Base-by-base conservation (phyloP, 2,888 invertebrate species). In the Caenorhabditis macrosperma region DNA sequence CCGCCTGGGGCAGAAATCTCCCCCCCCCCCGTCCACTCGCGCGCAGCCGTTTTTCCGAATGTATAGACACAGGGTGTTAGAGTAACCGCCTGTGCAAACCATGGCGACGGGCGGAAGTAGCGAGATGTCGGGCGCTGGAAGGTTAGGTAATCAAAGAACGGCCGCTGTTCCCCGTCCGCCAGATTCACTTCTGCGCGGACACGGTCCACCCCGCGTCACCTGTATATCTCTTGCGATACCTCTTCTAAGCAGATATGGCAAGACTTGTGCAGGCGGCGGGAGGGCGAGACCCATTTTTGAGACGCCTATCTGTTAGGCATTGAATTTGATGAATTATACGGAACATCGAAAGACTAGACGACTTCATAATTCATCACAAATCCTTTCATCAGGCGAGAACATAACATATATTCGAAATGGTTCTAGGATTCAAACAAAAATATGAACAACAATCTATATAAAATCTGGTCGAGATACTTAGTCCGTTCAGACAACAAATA, bases 191-290 rank as follows among this genome's bases (percentile, higher is more conserved):
- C n/a, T 44, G 17, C 38, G n/a, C 44, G 44, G 44, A 44, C 44
- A n/a, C 12, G 30, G 57, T 57, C 57, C 57, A 35, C n/a, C 22
- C 17, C 52, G 5, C 52, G 52, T 12, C 52, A 54, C 52, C 52
- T 30, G 52, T 6, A 30, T 30, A 54, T 54, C 30, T 30, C 52
- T 54, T 54, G 52, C 52, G 52, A 54, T 54, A 54, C 50, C 12
- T 24, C 15, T 30, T 30, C n/a, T 2, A 28, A n/a, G 2, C n/a
- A 10, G 30, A 7, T 54, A 54, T 54, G 52, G 52, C 52, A 54
- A 54, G 52, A 54, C 30, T 54, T 54, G 17, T 28, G 52, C 52
- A 54, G 52, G 52, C 52, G 52, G 52, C 52, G 52, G 22, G 52
- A 17, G 52, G 22, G 28, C 30, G n/a, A 28, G 52, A 54, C n/a